phyloP scores from a whole-genome alignment of 2,888 invertebrate species.

The Campoplex nolae region DNA sequence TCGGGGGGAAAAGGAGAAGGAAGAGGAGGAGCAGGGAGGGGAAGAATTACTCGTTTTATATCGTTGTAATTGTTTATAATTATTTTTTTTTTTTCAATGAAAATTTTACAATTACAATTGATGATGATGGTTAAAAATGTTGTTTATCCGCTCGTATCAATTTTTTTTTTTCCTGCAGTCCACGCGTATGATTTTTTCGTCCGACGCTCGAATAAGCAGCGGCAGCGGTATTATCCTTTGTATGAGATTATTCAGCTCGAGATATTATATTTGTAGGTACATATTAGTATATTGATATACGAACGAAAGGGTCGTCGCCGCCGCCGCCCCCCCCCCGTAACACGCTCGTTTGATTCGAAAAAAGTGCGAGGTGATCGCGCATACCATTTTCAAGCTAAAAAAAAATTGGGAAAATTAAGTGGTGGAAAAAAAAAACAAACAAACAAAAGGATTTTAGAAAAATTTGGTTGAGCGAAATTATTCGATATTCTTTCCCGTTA shows the following conservation, averaged over 20 bases:
- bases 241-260: background rate
- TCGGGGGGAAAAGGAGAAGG: too few species aligned
- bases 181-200: too few species aligned
- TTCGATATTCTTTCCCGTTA: background rate
- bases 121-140: constrained; percentile 23
- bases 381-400: background rate
- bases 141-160: background rate
- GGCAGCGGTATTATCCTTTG: background rate
- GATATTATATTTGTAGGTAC: background rate
- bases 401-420: background rate
- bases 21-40: too few species aligned
- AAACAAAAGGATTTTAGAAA: background rate
- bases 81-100: constrained; percentile 71
- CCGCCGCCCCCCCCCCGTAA: background rate
- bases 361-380: background rate
- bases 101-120: constrained; percentile 58
- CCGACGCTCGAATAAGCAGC: background rate
- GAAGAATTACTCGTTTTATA: too few species aligned
- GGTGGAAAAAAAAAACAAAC: too few species aligned
- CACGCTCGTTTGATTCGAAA: background rate
- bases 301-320: background rate
- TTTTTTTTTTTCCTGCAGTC: constrained; percentile 38
- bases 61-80: constrained; percentile 51
- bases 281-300: background rate
- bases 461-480: background rate